A percentile compares a stretch with the other conserved stretches of the same genome.
Evolutionary conservation across 2,113 vertebrate genomes (phyloP).

Genomic region (Heterotis niloticus): DNA sequence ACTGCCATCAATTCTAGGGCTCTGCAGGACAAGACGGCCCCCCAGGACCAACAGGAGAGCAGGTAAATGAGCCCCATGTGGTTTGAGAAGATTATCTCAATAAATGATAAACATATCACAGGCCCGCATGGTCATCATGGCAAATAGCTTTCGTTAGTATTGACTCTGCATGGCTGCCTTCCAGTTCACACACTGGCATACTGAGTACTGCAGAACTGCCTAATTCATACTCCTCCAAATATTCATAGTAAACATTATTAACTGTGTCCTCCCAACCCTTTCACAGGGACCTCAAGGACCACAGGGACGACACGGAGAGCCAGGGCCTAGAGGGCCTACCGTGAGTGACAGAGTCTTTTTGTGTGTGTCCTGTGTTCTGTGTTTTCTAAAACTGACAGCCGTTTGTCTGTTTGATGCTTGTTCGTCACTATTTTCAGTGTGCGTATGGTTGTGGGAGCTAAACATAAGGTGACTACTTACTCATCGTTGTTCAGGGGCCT

Average conservation of each 20-base stretch:
- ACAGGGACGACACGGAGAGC: constrained; percentile 75
- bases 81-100: background rate
- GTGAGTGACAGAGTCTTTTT: constrained; percentile 62
- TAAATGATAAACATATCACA: background rate
- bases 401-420: background rate
- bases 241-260: background rate
- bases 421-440: too few relatives aligned
- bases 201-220: too few relatives aligned
- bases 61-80: constrained; percentile 54
- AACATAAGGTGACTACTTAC: background rate
- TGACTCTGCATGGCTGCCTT: background rate
- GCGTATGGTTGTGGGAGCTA: background rate
- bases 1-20: constrained; percentile 60
- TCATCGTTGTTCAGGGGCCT: constrained; percentile 62
- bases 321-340: constrained; percentile 77
- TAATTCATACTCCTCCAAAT: too few relatives aligned
- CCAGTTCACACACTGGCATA: background rate
- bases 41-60: constrained; percentile 72
- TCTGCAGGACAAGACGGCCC: constrained; percentile 76
- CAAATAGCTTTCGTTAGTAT: background rate
- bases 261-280: background rate
- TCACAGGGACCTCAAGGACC: constrained; percentile 79
- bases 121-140: background rate
- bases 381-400: background rate
- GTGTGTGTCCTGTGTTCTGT: background rate